Conservation (phyloP, 2,113 vertebrate species). For the Egretta garzetta region DNA sequence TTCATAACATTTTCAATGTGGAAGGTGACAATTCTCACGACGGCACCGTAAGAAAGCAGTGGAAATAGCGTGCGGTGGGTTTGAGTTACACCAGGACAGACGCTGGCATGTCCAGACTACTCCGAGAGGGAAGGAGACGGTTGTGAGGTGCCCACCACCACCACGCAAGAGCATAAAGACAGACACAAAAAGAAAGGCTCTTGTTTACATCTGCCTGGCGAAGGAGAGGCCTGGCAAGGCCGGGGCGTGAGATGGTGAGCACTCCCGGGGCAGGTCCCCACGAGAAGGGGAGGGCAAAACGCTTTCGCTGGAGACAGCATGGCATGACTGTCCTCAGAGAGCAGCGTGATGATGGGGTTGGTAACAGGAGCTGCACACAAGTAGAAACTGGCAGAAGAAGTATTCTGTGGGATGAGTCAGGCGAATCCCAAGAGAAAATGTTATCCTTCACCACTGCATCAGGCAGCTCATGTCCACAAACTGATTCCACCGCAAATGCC, state of each 20-base stretch:
- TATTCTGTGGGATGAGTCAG: neutral
- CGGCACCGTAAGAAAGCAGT: neutral
- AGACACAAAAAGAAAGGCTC: neutral
- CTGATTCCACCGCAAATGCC: neutral
- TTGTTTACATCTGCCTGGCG: accelerated
- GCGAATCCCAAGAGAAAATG: neutral
- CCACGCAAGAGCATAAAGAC: neutral
- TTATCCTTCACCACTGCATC: neutral
- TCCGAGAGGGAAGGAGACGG: neutral
- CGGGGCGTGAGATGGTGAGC: neutral
- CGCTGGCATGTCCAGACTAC: neutral
- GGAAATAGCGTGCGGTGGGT: neutral
- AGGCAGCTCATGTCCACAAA: neutral
- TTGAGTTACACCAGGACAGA: neutral
- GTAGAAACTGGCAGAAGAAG: neutral
- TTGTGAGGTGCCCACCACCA: neutral
- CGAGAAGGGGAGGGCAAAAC: accelerated
- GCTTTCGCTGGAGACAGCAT: neutral
- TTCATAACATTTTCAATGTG: neutral
- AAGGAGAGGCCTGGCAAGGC: neutral
- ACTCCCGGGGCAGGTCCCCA: neutral
- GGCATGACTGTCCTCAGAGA: neutral
- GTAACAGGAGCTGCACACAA: neutral
- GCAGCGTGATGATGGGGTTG: neutral
- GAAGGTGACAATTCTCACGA: neutral